These are phyloP conservation scores for Phalanger gymnotis DNA, from an alignment of 2,797 vertebrate species.

Conservation along the genomic window DNA sequence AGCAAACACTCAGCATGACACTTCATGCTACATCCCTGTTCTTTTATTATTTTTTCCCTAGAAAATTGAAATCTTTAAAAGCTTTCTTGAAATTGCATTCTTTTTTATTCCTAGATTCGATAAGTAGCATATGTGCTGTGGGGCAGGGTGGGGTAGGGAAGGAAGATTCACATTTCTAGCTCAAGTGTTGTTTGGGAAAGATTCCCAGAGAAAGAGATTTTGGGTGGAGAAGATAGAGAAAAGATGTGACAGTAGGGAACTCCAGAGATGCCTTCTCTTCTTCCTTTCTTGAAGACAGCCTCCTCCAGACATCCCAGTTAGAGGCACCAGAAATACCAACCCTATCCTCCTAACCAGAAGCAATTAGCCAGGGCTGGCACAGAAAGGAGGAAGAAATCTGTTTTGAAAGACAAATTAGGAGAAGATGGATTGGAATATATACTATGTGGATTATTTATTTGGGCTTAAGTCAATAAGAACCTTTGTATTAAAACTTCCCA, in stretches of 20 bases:
- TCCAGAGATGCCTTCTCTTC: neutral
- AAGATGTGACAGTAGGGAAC: neutral
- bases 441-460: neutral
- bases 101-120: conserved; percentile 76
- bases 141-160: conserved; percentile 55
- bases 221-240: conserved; percentile 6
- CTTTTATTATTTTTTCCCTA: conserved; percentile 47
- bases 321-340: neutral
- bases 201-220: conserved; percentile 40
- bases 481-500: neutral
- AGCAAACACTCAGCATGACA: conserved; percentile 49
- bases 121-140: conserved; percentile 76
- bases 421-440: neutral
- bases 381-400: neutral
- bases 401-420: conserved; percentile 7
- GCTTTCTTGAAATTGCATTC: conserved; percentile 77
- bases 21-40: neutral
- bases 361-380: neutral
- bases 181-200: conserved; percentile 78
- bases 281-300: neutral
- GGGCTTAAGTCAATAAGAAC: neutral
- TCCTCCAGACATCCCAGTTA: neutral
- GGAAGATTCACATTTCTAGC: conserved; percentile 78
- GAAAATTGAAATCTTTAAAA: conserved; percentile 73
- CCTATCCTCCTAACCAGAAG: neutral